Percentiles rank a stretch among this genome's conserved stretches.
phyloP scores from a whole-genome alignment of 1,140 invertebrate genomes.

The Bombus pyrosoma region DNA sequence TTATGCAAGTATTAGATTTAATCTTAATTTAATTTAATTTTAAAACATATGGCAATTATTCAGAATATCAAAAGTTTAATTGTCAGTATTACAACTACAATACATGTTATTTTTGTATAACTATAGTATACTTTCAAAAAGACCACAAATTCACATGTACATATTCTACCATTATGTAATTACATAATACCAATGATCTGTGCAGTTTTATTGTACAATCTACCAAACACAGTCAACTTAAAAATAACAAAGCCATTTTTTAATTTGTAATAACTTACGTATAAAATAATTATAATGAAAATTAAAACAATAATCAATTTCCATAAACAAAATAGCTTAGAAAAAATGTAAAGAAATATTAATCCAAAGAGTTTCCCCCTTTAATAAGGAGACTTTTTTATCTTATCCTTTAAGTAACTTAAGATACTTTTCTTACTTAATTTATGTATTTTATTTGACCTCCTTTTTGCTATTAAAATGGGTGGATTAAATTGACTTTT shows the following conservation, averaged over 20 bases:
- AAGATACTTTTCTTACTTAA: constrained; percentile 29
- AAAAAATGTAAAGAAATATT: background rate
- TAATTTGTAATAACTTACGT: background rate
- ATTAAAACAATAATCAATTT: too few species aligned
- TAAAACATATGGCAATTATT: background rate
- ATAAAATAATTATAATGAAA: background rate
- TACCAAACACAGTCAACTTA: background rate
- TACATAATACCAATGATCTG: background rate
- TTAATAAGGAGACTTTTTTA: background rate
- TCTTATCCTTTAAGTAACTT: constrained; percentile 19
- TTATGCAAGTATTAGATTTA: constrained; percentile 1
- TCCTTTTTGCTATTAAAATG: background rate
- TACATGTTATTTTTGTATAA: background rate
- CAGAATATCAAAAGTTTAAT: background rate
- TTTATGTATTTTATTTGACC: constrained; percentile 1
- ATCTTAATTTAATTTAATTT: background rate
- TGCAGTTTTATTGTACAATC: background rate
- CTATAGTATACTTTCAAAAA: background rate
- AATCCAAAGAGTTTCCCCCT: background rate
- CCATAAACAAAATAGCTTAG: too few species aligned
- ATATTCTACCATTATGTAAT: background rate
- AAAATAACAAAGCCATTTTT: background rate
- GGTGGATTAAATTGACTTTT: constrained; percentile 39
- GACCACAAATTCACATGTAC: background rate
- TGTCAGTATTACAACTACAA: background rate